Conservation (phyloP, 1,140 invertebrate genomes). For the Pissodes strobi region DNA sequence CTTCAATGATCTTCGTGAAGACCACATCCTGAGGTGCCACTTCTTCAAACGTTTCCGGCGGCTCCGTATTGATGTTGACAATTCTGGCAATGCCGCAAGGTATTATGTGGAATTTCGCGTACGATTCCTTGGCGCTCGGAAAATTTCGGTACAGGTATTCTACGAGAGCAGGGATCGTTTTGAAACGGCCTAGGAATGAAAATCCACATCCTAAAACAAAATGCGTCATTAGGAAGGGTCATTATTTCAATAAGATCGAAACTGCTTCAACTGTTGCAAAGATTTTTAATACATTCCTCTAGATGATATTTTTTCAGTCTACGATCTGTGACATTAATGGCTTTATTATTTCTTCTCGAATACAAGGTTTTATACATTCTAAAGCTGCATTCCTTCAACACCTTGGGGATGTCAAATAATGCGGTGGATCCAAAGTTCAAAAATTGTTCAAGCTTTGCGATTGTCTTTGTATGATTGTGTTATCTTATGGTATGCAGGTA, state of each 20-base stretch:
- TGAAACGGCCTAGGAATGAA: slow-evolving; percentile 36
- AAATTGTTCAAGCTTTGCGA: too few relatives aligned
- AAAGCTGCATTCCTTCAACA: too few relatives aligned
- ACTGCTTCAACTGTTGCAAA: not conserved
- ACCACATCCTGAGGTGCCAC: slow-evolving; percentile 14
- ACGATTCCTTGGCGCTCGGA: slow-evolving; percentile 11
- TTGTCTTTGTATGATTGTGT: too few relatives aligned
- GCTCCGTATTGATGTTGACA: slow-evolving; percentile 36
- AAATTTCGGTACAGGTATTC: slow-evolving; percentile 27
- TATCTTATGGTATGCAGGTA: too few relatives aligned
- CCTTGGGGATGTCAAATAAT: too few relatives aligned
- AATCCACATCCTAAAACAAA: slow-evolving; percentile 32
- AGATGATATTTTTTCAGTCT: not conserved
- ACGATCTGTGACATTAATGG: too few relatives aligned
- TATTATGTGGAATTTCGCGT: slow-evolving; percentile 32
- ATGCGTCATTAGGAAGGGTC: too few relatives aligned
- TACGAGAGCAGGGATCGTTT: slow-evolving; percentile 28
- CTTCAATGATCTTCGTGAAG: slow-evolving; percentile 11
- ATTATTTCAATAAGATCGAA: too few relatives aligned
- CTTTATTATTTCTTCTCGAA: too few relatives aligned
- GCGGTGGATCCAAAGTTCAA: too few relatives aligned
- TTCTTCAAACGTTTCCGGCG: slow-evolving; percentile 40
- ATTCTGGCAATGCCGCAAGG: slow-evolving; percentile 41
- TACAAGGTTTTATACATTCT: too few relatives aligned
- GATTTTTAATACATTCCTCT: not conserved